Evolutionary conservation across 1,140 invertebrate species (phyloP), one percentile per base, ranked within the genome.

Genomic region (Elymnias hypermnestra): DNA sequence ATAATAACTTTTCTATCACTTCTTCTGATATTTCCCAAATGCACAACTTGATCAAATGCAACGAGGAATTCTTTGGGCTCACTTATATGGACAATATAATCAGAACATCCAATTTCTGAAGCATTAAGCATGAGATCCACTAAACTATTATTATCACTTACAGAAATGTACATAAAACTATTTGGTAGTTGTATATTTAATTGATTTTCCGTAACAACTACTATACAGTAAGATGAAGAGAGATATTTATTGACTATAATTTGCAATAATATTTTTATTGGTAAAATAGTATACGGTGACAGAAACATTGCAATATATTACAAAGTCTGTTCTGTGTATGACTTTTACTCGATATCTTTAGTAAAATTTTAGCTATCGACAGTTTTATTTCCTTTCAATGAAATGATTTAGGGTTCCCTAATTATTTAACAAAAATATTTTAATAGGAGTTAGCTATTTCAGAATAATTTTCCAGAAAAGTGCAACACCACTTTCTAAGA

Each of bases 41-140:
- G 75, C 22, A 54, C 54, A 17, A 69, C 67, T 37, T 59, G 54
- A 36, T 82, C 73, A 39, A 79, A 70, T 0, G 63, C 60, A 4
- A 3, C 17, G 57, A 83, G 72, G 58, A 83, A 85, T 6, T 43
- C 50, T 31, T 57, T 22, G 2, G 73, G 72, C 4, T 81, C 48
- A 15, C 35, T 37, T 33, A 76, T 46, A 23, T 57, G 53, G 5
- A 85, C 56, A 5, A 85, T 66, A 28, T 71, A 85, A 65, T 85
- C 78, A 2, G 75, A 79, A 56, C 82, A 85, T 1, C 75, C 78
- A 14, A 44, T 64, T 46, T 85, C 76, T 0, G 72, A 74, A 8
- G 66, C 65, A 8, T 63, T 28, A 1, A 73, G 42, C 43, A 83
- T 50, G 18, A 57, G 37, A 8, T 70, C 25, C 6, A 45, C 22